Evolutionary conservation across 2,888 invertebrate genomes (phyloP).

Genomic region (Drosophila atroscutellata): DNA sequence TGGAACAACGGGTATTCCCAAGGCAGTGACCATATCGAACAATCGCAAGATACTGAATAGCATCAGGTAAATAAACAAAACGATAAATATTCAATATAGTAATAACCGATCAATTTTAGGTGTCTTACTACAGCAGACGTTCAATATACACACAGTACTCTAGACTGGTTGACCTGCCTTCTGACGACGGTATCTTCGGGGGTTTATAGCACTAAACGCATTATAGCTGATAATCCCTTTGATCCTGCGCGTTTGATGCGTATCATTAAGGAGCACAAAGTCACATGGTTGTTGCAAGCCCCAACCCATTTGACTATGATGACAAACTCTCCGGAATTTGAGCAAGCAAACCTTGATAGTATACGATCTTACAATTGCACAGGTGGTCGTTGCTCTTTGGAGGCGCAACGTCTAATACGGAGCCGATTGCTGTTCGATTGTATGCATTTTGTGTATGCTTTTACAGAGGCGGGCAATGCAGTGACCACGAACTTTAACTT

Average conservation of each 20-base stretch:
- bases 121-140: not conserved
- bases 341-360: conserved; percentile 57
- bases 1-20: conserved; percentile 81
- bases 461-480: too few relatives aligned
- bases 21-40: conserved; percentile 69
- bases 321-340: conserved; percentile 55
- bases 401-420: conserved; percentile 56
- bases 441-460: conserved; percentile 21
- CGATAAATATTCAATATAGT: not conserved
- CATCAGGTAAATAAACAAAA: conserved; percentile 31
- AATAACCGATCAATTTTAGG: not conserved
- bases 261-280: not conserved
- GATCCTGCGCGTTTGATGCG: not conserved
- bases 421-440: conserved; percentile 58
- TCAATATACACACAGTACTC: conserved; percentile 32
- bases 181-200: not conserved
- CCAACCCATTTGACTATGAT: conserved; percentile 60
- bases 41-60: conserved; percentile 41
- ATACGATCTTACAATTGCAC: conserved; percentile 60
- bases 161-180: not conserved
- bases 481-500: too few relatives aligned
- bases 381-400: conserved; percentile 67
- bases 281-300: not conserved
- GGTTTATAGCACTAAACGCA: not conserved
- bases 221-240: not conserved